Evolutionary conservation across 2,113 vertebrate species (phyloP).

Genomic region (Bubo scandiacus): DNA sequence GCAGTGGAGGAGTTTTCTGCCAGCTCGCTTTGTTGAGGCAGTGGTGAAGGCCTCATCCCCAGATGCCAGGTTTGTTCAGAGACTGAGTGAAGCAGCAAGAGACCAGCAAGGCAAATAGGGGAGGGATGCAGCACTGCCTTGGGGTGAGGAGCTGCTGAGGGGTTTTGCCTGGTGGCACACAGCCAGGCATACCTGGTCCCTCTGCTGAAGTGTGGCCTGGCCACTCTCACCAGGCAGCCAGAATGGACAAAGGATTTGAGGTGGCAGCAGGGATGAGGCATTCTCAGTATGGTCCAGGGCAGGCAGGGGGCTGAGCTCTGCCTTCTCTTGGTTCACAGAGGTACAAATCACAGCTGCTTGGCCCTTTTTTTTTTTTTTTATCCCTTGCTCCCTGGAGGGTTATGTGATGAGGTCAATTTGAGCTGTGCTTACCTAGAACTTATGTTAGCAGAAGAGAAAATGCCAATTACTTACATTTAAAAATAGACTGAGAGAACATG

Average conservation of each 20-base stretch:
- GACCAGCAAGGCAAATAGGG: not conserved
- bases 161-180: not conserved
- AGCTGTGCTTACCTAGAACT: constrained; percentile 48
- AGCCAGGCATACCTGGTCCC: not conserved
- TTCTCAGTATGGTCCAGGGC: accelerated
- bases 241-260: not conserved
- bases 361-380: not conserved
- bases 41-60: not conserved
- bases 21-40: not conserved
- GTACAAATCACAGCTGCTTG: not conserved
- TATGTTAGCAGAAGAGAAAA: constrained; percentile 45
- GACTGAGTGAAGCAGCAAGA: not conserved
- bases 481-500: constrained; percentile 65
- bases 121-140: not conserved
- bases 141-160: not conserved
- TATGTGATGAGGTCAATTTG: constrained; percentile 45
- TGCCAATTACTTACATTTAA: constrained; percentile 72
- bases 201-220: not conserved
- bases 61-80: not conserved
- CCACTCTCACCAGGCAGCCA: not conserved
- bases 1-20: not conserved
- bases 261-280: not conserved
- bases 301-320: not conserved
- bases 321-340: not conserved
- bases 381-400: not conserved